Conservation (phyloP, 2,888 invertebrate genomes). For the Anarsia innoxiella region DNA sequence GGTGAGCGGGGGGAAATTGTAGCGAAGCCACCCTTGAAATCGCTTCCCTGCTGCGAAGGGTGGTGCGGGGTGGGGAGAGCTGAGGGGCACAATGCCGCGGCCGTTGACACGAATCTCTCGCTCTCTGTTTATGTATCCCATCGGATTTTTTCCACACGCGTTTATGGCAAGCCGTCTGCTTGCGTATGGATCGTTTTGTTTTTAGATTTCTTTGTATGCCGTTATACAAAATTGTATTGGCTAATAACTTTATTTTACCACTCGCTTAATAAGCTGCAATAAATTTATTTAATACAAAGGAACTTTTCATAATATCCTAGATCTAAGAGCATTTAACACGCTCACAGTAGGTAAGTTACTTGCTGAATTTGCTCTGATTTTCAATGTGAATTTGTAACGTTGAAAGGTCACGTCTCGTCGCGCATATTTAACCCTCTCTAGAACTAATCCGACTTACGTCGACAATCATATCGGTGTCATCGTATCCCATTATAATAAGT, state of each 20-base stretch:
- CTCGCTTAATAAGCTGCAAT: too few relatives aligned
- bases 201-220: slow-evolving; percentile 21
- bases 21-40: slow-evolving; percentile 59
- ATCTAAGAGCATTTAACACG: too few relatives aligned
- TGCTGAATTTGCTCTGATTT: too few relatives aligned
- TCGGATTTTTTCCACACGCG: slow-evolving; percentile 59
- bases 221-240: neutral
- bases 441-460: slow-evolving; percentile 5
- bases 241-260: too few relatives aligned
- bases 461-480: slow-evolving; percentile 16
- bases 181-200: slow-evolving; percentile 50
- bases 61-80: slow-evolving; percentile 27
- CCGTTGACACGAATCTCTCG: slow-evolving; percentile 69
- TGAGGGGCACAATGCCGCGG: slow-evolving; percentile 47
- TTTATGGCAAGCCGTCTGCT: slow-evolving; percentile 47
- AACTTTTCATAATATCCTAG: too few relatives aligned
- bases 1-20: slow-evolving; percentile 44
- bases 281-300: too few relatives aligned
- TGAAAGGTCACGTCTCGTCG: slow-evolving; percentile 6
- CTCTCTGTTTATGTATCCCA: slow-evolving; percentile 62
- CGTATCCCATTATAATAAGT: slow-evolving; percentile 26
- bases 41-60: slow-evolving; percentile 46
- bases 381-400: too few relatives aligned
- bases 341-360: too few relatives aligned
- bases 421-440: slow-evolving; percentile 13